Evolutionary conservation across 1,140 invertebrate species (phyloP).

Genomic region (Leptinotarsa texana): DNA sequence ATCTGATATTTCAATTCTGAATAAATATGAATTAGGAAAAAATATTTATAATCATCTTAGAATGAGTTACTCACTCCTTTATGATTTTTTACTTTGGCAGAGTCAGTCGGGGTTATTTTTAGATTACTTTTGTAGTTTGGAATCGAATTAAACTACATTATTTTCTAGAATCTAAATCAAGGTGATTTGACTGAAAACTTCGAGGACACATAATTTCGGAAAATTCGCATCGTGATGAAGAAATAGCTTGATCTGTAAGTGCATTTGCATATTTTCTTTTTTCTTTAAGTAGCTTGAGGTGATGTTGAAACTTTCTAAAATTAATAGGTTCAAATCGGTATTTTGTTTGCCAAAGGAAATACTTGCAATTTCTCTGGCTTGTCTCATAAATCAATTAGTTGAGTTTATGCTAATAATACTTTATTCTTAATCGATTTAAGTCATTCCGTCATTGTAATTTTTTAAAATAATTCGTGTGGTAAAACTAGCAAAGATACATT

Average conservation of each 20-base stretch:
- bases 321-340: neutral
- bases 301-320: neutral
- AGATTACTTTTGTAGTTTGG: slow-evolving; percentile 15
- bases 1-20: slow-evolving; percentile 4
- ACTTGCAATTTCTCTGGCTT: neutral
- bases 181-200: slow-evolving; percentile 9
- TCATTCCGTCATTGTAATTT: too few relatives aligned
- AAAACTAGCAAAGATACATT: too few relatives aligned
- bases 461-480: too few relatives aligned
- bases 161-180: slow-evolving; percentile 17
- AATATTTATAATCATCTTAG: neutral
- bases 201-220: neutral
- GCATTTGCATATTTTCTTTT: neutral
- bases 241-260: neutral
- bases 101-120: slow-evolving; percentile 22
- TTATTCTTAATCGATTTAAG: too few relatives aligned
- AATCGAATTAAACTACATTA: slow-evolving; percentile 15
- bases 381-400: too few relatives aligned
- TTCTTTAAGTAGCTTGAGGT: neutral
- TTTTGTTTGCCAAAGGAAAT: slow-evolving; percentile 12
- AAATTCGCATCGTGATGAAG: neutral
- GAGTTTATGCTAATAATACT: too few relatives aligned
- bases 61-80: neutral
- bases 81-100: slow-evolving; percentile 21
- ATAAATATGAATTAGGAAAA: neutral